A percentile compares a stretch with the other conserved stretches of the same genome.
phyloP scores from a whole-genome alignment of 2,113 vertebrate species.

The Pedionomus torquatus region DNA sequence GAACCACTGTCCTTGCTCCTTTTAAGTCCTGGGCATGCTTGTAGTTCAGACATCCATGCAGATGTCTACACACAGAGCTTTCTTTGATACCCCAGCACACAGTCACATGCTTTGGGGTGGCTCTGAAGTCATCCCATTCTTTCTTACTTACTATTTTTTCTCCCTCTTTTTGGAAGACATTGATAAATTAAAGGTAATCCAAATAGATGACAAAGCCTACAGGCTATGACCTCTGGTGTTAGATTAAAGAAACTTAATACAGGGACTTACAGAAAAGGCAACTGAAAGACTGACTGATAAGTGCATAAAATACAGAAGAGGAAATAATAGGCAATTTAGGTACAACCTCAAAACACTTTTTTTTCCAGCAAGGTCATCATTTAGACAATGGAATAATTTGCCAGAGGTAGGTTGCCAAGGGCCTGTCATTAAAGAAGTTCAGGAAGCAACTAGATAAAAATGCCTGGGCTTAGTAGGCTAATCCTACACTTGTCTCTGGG shows the following conservation, averaged over 20 bases:
- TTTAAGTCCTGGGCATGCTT: not conserved
- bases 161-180: conserved; percentile 14
- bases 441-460: conserved; percentile 44
- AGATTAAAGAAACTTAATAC: conserved; percentile 49
- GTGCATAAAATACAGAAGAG: conserved; percentile 18
- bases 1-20: not conserved
- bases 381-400: conserved; percentile 62
- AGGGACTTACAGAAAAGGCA: conserved; percentile 13
- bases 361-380: not conserved
- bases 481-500: not conserved
- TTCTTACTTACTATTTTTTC: not conserved
- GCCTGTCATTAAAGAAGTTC: conserved; percentile 24
- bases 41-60: not conserved
- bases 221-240: conserved; percentile 35
- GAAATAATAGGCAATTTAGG: conserved; percentile 51
- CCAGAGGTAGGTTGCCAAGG: conserved; percentile 1
- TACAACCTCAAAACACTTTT: not conserved
- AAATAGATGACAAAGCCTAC: conserved; percentile 4
- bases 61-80: not conserved
- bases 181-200: conserved; percentile 50
- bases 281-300: conserved; percentile 17
- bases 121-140: not conserved
- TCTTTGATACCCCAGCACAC: not conserved
- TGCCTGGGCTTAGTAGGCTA: not conserved
- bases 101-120: not conserved